Percentiles rank a stretch among this genome's conserved stretches.
These are phyloP conservation scores for Hirtodrosophila confusa DNA, from an alignment of 2,888 invertebrate genomes.

Conservation along the genomic window DNA sequence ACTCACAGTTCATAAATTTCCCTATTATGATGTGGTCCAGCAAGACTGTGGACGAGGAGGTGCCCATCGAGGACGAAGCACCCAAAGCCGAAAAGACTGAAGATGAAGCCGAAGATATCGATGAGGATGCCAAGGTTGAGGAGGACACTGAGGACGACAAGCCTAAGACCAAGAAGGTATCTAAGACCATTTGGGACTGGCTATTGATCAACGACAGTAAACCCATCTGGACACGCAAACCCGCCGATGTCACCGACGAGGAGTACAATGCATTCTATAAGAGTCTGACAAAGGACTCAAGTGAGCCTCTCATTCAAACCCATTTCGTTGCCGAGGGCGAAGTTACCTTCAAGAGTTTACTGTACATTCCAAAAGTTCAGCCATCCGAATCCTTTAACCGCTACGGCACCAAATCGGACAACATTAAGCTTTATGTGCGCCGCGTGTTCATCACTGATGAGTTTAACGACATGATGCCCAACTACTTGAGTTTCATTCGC, in stretches of 20 bases:
- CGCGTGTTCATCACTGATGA: constrained; percentile 99
- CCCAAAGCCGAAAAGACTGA: constrained; percentile 85
- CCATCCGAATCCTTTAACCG: constrained; percentile 97
- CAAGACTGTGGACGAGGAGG: constrained; percentile 90
- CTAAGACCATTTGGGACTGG: constrained; percentile 99
- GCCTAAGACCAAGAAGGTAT: constrained; percentile 93
- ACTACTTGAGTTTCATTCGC: constrained; percentile 96
- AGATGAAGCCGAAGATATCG: constrained; percentile 85
- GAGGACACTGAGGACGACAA: constrained; percentile 87
- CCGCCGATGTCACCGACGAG: constrained; percentile 91
- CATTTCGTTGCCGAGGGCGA: constrained; percentile 99
- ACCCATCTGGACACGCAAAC: constrained; percentile 99
- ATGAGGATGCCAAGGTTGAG: constrained; percentile 87
- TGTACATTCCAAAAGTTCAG: constrained; percentile 96
- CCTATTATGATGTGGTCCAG: constrained; percentile 97
- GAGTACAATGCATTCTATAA: constrained; percentile 99
- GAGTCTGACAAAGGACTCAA: constrained; percentile 94
- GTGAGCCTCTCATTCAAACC: constrained; percentile 91
- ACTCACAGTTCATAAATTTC: constrained; percentile 99
- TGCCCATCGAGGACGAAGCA: constrained; percentile 87
- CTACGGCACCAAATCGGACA: constrained; percentile 97
- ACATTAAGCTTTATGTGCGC: constrained; percentile 98
- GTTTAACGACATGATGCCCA: constrained; percentile 99
- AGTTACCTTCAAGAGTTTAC: constrained; percentile 98
- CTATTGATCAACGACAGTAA: constrained; percentile 97